Percentiles rank a stretch among this genome's conserved stretches.
phyloP scores from a whole-genome alignment of 1,140 invertebrate genomes.

The Cotesia vestalis region DNA sequence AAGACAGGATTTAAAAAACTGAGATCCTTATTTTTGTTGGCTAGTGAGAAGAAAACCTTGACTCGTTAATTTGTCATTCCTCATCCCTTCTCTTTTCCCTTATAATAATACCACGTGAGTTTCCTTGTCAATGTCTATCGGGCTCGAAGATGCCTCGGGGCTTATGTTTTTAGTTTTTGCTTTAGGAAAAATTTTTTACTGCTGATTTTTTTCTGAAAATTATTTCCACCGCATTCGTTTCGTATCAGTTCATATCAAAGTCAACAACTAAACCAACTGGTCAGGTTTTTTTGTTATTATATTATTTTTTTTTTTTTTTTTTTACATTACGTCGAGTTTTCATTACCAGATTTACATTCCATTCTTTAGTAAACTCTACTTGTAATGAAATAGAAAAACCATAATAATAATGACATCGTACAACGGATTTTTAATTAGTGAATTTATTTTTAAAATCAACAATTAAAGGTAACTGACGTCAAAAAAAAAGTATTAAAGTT shows the following conservation, averaged over 20 bases:
- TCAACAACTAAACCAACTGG: not conserved
- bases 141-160: constrained; percentile 32
- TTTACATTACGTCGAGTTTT: constrained; percentile 13
- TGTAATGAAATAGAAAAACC: constrained; percentile 29
- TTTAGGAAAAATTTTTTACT: not conserved
- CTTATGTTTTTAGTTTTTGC: constrained; percentile 31
- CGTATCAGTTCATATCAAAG: not conserved
- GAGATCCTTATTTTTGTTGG: constrained; percentile 18
- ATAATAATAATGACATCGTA: not conserved
- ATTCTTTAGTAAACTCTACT: not conserved
- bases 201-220: constrained; percentile 6
- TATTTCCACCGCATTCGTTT: constrained; percentile 19
- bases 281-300: too few relatives aligned
- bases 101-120: not conserved
- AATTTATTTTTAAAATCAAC: not conserved
- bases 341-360: constrained; percentile 30
- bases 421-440: constrained; percentile 10
- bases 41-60: constrained; percentile 43
- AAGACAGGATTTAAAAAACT: not conserved
- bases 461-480: constrained; percentile 4
- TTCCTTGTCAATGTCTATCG: constrained; percentile 33
- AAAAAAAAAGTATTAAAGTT: constrained; percentile 17
- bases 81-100: constrained; percentile 19
- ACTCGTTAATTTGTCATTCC: constrained; percentile 54
- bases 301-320: constrained; percentile 13